phyloP scores from a whole-genome alignment of 1,140 invertebrate species.

The Drosophila takahashii region DNA sequence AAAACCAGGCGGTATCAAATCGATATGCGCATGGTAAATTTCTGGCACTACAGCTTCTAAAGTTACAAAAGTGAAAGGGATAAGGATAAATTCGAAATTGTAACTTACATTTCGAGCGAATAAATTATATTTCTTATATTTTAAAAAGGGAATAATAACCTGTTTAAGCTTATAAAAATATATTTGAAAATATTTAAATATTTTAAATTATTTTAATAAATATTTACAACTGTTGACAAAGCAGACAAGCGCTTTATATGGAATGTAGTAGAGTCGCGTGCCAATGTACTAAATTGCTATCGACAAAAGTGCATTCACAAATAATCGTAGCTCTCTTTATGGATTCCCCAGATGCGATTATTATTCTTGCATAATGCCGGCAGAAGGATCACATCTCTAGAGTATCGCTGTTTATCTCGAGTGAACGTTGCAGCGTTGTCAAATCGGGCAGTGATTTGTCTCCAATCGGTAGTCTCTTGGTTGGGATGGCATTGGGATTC shows the following conservation, averaged over 20 bases:
- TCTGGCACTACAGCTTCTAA: too few species aligned
- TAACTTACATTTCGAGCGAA: too few species aligned
- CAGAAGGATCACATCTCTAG: constrained; percentile 36
- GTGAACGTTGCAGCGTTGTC: constrained; percentile 56
- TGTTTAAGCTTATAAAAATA: neutral
- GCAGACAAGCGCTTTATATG: neutral
- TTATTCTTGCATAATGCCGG: constrained; percentile 15
- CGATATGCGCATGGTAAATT: too few species aligned
- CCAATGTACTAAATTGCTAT: neutral
- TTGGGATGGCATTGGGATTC: constrained; percentile 13
- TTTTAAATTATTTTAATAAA: too few species aligned
- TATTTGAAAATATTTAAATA: neutral
- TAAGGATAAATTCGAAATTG: too few species aligned
- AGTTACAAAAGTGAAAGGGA: too few species aligned
- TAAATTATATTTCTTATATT: too few species aligned
- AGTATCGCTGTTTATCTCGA: constrained; percentile 30
- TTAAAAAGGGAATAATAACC: too few species aligned
- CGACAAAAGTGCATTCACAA: neutral
- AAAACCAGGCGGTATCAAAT: too few species aligned
- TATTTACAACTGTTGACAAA: neutral
- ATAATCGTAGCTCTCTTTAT: constrained; percentile 6
- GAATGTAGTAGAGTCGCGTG: constrained; percentile 12
- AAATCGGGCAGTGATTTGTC: constrained; percentile 78
- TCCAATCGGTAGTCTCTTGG: constrained; percentile 47
- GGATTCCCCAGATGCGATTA: constrained; percentile 23